Evolutionary conservation across 2,797 vertebrate genomes (phyloP), one percentile per base, ranked within the genome.

Genomic region (Pelobates cultripes): DNA sequence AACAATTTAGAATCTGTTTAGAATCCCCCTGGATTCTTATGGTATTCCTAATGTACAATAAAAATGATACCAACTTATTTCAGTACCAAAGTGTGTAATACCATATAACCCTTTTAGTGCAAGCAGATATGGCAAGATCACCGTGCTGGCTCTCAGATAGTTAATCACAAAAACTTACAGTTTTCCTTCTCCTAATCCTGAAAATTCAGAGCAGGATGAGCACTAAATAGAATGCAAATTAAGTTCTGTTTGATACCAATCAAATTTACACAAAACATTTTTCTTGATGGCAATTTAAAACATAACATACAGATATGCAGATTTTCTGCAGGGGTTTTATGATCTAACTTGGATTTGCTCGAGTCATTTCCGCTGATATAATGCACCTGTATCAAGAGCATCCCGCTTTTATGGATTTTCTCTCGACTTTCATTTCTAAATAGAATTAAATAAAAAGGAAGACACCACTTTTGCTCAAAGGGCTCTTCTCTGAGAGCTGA

Each of bases 361-460:
- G 73, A 63, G 44, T 64, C 43, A 43, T 43, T 81, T 51, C 60
- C n/a, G 44, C 80, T 76, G 73, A 77, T 70, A 71, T 45, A 71
- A 45, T 72, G 64, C n/a, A 77, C 60, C 60, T 72, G 64, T 83
- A 60, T 63, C 66, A 7, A 72, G 45, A 72, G 75, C 61, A 67
- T 67, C 63, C 14, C 45, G 53, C 42, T 74, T 81, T 83, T 74
- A 78, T 66, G 45, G 70, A 69, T 83, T 83, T 73, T 78, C 51
- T 82, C 67, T 69, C 28, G 28, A 60, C 61, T 73, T 74, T 74
- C 43, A 69, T 71, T 78, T 73, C 75, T 78, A 83, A 83, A 83
- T 83, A 83, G 81, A 83, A 83, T 83, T 78, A 78, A 78, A 83
- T 78, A 74, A 73, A 77, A 69, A 78, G 81, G 75, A 73, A 72